phyloP scores from a whole-genome alignment of 2,113 vertebrate genomes.

The Lasiurus cinereus region DNA sequence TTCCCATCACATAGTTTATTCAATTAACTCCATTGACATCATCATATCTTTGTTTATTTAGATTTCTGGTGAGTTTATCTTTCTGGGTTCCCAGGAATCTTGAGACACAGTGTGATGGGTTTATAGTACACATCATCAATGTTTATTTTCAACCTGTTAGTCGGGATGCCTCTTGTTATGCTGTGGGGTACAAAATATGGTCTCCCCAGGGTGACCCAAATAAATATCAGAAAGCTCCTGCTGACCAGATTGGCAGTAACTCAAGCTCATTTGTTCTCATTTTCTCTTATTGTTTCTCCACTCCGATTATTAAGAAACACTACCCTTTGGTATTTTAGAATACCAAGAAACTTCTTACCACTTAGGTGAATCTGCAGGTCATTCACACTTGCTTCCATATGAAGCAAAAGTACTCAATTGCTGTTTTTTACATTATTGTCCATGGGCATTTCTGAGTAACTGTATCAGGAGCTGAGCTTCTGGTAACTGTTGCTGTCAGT shows the following conservation, averaged over 20 bases:
- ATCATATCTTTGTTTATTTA: slow-evolving; percentile 71
- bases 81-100: slow-evolving; percentile 70
- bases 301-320: neutral
- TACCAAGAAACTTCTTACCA: neutral
- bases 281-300: neutral
- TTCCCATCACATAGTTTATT: slow-evolving; percentile 21
- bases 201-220: neutral
- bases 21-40: slow-evolving; percentile 29
- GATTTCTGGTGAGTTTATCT: slow-evolving; percentile 67
- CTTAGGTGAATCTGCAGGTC: neutral
- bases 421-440: neutral
- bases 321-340: neutral
- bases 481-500: neutral
- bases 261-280: neutral
- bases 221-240: neutral
- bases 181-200: neutral
- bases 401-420: neutral
- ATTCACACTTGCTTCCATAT: neutral
- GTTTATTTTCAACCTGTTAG: slow-evolving; percentile 53
- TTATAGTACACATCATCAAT: neutral
- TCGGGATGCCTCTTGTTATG: slow-evolving; percentile 8
- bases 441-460: neutral
- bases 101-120: neutral
- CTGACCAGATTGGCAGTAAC: neutral
- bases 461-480: neutral